Evolutionary conservation across 2,888 invertebrate species (phyloP).

Genomic region (Mellilla xanthometata): DNA sequence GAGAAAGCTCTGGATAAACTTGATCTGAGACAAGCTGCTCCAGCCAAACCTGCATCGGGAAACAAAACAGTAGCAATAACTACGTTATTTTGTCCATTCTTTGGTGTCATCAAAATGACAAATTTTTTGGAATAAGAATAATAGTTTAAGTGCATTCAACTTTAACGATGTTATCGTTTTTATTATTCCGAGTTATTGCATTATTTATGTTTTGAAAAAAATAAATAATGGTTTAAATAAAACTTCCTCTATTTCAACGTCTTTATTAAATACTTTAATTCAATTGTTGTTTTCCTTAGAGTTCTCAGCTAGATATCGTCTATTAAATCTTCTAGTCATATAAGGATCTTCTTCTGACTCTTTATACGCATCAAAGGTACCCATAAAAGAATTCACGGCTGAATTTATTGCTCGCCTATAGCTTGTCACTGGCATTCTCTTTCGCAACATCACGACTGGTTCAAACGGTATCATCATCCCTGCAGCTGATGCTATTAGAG

Average conservation of each 20-base stretch:
- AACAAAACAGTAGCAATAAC: slow-evolving; percentile 40
- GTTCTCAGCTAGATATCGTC: slow-evolving; percentile 49
- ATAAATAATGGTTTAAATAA: no score
- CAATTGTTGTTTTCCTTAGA: neutral
- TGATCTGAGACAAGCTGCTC: no score
- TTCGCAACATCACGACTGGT: slow-evolving; percentile 61
- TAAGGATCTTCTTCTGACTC: slow-evolving; percentile 60
- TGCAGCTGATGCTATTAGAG: slow-evolving; percentile 65
- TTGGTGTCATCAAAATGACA: slow-evolving; percentile 58
- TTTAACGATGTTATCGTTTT: no score
- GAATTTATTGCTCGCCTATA: slow-evolving; percentile 66
- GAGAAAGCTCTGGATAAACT: no score
- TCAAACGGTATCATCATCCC: slow-evolving; percentile 71
- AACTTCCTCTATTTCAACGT: no score
- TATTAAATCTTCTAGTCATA: slow-evolving; percentile 66
- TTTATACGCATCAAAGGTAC: slow-evolving; percentile 64
- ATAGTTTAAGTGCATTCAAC: no score
- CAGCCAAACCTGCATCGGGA: slow-evolving; percentile 2
- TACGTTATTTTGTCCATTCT: slow-evolving; percentile 63
- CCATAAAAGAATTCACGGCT: slow-evolving; percentile 60
- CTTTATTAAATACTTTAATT: neutral
- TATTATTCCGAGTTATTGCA: no score
- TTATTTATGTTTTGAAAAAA: no score
- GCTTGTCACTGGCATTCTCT: slow-evolving; percentile 67
- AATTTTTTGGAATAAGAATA: slow-evolving; percentile 38